Evolutionary conservation across 2,797 vertebrate species (phyloP).

Genomic region (Phrynocephalus guinanensis): DNA sequence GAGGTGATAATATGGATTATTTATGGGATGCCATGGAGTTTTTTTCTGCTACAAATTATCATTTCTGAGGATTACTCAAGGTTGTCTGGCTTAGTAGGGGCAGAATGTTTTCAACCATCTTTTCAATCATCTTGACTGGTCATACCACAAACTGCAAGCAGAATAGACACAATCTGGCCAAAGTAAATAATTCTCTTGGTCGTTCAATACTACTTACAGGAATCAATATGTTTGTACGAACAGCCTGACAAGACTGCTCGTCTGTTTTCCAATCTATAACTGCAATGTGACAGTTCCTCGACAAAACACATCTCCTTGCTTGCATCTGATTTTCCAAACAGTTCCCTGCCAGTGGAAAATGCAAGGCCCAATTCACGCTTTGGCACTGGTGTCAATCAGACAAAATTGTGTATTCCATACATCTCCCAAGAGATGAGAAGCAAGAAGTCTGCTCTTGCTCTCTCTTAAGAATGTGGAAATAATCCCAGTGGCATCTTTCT

Average conservation of each 20-base stretch:
- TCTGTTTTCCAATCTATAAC: not conserved
- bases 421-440: not conserved
- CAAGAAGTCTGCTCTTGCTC: not conserved
- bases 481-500: not conserved
- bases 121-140: not conserved
- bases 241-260: slow-evolving; percentile 18
- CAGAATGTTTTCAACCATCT: not conserved
- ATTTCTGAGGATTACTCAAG: not conserved
- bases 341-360: not conserved
- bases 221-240: slow-evolving; percentile 23
- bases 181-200: not conserved
- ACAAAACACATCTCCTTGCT: not conserved
- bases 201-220: slow-evolving; percentile 9
- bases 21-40: not conserved
- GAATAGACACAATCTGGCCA: not conserved
- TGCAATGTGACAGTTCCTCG: not conserved
- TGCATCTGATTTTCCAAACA: not conserved
- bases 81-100: not conserved
- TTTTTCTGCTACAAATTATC: not conserved
- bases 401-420: not conserved
- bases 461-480: not conserved
- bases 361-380: not conserved
- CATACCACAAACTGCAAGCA: not conserved
- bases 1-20: not conserved
- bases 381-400: not conserved